A percentile compares a stretch with the other conserved stretches of the same genome.
Evolutionary conservation across 2,888 invertebrate species (phyloP).

Genomic region (Stenotaenia linearis): DNA sequence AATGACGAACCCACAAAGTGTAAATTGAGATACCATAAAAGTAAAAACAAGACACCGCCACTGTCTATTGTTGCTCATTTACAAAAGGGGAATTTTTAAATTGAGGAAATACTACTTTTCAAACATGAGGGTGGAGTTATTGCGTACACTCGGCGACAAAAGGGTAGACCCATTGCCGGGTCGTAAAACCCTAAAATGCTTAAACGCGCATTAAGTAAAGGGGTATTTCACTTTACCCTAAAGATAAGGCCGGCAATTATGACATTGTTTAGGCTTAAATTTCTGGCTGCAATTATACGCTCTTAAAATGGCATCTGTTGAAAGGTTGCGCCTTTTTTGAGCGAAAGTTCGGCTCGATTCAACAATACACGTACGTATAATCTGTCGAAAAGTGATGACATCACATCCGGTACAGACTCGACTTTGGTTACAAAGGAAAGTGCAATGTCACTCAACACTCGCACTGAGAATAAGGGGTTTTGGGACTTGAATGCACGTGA

Average conservation of each 20-base stretch:
- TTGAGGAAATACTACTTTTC: neutral
- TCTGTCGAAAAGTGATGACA: neutral
- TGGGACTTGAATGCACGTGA: neutral
- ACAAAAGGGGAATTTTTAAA: neutral
- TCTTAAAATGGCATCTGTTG: too few relatives aligned
- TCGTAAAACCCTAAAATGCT: neutral
- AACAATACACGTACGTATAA: neutral
- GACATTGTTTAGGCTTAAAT: too few relatives aligned
- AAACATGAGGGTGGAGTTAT: neutral
- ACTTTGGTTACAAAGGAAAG: neutral
- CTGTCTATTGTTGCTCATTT: neutral
- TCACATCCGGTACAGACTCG: neutral
- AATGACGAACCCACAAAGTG: conserved; percentile 10
- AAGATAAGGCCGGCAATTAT: neutral
- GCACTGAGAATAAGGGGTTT: neutral
- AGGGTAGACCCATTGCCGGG: neutral
- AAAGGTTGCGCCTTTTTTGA: too few relatives aligned
- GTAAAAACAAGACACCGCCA: conserved; percentile 1
- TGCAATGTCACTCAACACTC: neutral
- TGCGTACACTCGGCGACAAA: neutral
- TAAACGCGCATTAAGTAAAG: neutral
- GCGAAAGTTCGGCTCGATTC: neutral
- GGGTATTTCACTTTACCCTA: neutral
- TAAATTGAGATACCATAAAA: conserved; percentile 19
- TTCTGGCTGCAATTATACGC: too few relatives aligned